A percentile compares a stretch with the other conserved stretches of the same genome.
Evolutionary conservation across 2,888 invertebrate genomes (phyloP).

Genomic region (Xestobium rufovillosum): DNA sequence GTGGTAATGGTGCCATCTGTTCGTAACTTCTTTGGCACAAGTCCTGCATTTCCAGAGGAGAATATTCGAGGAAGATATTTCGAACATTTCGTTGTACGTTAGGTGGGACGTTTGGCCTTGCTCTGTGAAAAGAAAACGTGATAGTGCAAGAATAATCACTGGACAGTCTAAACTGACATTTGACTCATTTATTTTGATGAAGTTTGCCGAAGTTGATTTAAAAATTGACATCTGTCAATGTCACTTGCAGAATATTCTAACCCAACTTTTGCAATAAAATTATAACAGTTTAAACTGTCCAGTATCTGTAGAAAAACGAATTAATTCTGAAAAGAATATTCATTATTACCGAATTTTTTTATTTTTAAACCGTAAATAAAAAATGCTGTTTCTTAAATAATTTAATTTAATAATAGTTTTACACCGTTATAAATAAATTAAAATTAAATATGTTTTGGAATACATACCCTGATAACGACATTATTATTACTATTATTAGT

Average conservation of each 20-base stretch:
- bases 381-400: constrained; percentile 20
- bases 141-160: no score
- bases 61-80: constrained; percentile 59
- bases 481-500: constrained; percentile 22
- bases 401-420: constrained; percentile 29
- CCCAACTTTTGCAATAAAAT: no score
- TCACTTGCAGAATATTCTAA: no score
- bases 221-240: no score
- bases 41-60: constrained; percentile 74
- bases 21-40: constrained; percentile 80
- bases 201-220: no score
- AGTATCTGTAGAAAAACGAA: no score
- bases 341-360: no score
- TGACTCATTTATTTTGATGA: no score
- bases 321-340: no score
- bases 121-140: constrained; percentile 19
- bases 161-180: no score
- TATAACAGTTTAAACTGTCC: no score
- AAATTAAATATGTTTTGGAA: constrained; percentile 30
- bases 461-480: constrained; percentile 38
- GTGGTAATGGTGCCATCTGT: constrained; percentile 84
- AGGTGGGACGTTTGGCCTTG: constrained; percentile 38
- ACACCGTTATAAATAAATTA: constrained; percentile 27
- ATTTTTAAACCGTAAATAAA: no score
- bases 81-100: constrained; percentile 79